A percentile compares a stretch with the other conserved stretches of the same genome.
These are phyloP conservation scores for Caiman crocodilus DNA, from an alignment of 2,797 vertebrate genomes.

Conservation along the genomic window DNA sequence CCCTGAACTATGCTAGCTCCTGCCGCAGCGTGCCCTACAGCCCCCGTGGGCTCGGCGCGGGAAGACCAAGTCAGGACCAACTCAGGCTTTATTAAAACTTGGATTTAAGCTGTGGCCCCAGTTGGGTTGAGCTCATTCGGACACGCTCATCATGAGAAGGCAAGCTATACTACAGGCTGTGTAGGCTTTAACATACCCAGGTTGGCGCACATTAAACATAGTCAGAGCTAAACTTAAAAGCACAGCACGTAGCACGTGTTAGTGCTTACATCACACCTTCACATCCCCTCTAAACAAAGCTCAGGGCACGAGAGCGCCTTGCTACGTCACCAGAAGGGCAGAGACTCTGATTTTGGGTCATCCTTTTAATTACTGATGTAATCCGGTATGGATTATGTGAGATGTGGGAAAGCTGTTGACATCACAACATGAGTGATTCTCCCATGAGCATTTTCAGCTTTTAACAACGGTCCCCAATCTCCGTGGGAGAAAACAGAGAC, in stretches of 20 bases:
- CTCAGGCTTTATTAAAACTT: fast-evolving
- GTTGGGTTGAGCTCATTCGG: background rate
- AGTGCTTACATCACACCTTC: background rate
- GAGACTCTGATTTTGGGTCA: background rate
- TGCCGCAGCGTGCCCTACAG: background rate
- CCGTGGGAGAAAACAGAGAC: no score
- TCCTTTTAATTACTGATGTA: background rate
- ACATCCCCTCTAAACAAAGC: fast-evolving
- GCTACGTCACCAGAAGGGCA: background rate
- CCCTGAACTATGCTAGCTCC: fast-evolving
- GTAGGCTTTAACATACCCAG: background rate
- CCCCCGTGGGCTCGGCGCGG: fast-evolving
- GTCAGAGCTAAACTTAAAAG: background rate
- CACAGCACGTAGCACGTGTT: background rate
- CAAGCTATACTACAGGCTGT: background rate
- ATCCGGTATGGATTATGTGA: background rate
- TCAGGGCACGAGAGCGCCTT: background rate
- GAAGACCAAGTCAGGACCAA: no score
- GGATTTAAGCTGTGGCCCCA: background rate
- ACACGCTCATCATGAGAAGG: background rate
- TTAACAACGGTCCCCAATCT: no score
- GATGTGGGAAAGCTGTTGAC: background rate
- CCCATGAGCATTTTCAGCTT: no score
- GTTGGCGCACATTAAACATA: background rate
- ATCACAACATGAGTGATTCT: background rate